A percentile compares a stretch with the other conserved stretches of the same genome.
These are phyloP conservation scores for Myxocyprinus asiaticus DNA, from an alignment of 2,113 vertebrate species.

Conservation along the genomic window DNA sequence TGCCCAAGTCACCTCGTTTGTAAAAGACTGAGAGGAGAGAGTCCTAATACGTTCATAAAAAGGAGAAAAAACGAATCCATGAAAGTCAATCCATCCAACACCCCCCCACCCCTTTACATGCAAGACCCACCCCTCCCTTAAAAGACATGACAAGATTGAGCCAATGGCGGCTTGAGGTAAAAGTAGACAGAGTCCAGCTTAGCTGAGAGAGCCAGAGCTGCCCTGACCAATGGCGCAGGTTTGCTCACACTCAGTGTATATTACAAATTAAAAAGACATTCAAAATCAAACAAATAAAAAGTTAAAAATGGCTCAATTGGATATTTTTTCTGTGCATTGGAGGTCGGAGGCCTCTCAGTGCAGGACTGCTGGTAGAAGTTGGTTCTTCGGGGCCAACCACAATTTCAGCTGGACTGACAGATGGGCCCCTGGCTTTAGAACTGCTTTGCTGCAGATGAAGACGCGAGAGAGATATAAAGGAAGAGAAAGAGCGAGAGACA, in stretches of 20 bases:
- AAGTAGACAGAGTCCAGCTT: slow-evolving; percentile 81
- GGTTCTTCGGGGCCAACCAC: slow-evolving; percentile 70
- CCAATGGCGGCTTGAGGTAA: slow-evolving; percentile 78
- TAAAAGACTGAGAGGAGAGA: slow-evolving; percentile 74
- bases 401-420: slow-evolving; percentile 63
- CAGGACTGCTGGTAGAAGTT: slow-evolving; percentile 89
- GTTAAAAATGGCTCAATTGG: slow-evolving; percentile 88
- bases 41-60: slow-evolving; percentile 74
- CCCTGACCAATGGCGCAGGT: slow-evolving; percentile 63
- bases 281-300: slow-evolving; percentile 67
- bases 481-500: slow-evolving; percentile 41
- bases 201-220: slow-evolving; percentile 76
- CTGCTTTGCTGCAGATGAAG: slow-evolving; percentile 71
- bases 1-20: slow-evolving; percentile 77
- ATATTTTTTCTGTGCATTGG: slow-evolving; percentile 73
- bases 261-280: slow-evolving; percentile 72
- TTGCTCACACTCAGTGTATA: slow-evolving; percentile 74
- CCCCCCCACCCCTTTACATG: slow-evolving; percentile 47
- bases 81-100: slow-evolving; percentile 54
- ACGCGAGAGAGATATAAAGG: slow-evolving; percentile 43
- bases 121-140: slow-evolving; percentile 60
- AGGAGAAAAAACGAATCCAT: slow-evolving; percentile 53
- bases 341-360: slow-evolving; percentile 79
- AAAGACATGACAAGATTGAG: slow-evolving; percentile 76
- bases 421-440: slow-evolving; percentile 60